These are phyloP conservation scores for Allolobophora icterica DNA, from an alignment of 2,888 invertebrate genomes.

Conservation along the genomic window DNA sequence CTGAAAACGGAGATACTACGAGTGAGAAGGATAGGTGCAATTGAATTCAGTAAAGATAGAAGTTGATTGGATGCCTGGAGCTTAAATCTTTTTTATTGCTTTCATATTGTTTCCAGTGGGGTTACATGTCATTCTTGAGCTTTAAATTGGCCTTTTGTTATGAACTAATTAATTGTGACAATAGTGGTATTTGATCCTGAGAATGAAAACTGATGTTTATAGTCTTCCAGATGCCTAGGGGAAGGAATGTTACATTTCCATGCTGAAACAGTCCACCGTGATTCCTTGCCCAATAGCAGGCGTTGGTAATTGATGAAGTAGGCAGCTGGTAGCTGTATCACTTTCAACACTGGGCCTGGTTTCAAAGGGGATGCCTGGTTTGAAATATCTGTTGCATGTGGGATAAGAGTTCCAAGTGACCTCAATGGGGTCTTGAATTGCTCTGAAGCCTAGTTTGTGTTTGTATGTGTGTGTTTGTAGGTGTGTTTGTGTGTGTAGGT, in stretches of 20 bases:
- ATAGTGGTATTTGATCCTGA: not conserved
- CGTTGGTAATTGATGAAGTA: slow-evolving; percentile 1
- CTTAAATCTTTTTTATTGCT: not conserved
- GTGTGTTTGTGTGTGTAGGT: not conserved
- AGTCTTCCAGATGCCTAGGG: not conserved
- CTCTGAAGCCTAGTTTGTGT: not conserved
- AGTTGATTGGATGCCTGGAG: not conserved
- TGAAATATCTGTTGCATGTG: not conserved
- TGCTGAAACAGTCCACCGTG: not conserved
- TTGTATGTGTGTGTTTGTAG: too few species aligned
- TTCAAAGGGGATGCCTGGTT: not conserved
- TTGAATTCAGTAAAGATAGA: not conserved
- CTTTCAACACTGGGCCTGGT: not conserved
- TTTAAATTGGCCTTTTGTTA: not conserved
- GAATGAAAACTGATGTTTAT: not conserved
- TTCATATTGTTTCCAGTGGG: not conserved
- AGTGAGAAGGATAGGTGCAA: not conserved
- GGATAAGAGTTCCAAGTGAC: not conserved
- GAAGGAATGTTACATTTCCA: not conserved
- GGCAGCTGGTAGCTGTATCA: slow-evolving; percentile 9
- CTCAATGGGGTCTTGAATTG: not conserved
- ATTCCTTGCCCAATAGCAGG: too few species aligned
- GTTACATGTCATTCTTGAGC: not conserved
- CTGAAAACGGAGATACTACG: not conserved
- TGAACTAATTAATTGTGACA: not conserved